A percentile compares a stretch with the other conserved stretches of the same genome.
phyloP scores from a whole-genome alignment of 2,888 invertebrate species.

The Toxonevra muliebris region DNA sequence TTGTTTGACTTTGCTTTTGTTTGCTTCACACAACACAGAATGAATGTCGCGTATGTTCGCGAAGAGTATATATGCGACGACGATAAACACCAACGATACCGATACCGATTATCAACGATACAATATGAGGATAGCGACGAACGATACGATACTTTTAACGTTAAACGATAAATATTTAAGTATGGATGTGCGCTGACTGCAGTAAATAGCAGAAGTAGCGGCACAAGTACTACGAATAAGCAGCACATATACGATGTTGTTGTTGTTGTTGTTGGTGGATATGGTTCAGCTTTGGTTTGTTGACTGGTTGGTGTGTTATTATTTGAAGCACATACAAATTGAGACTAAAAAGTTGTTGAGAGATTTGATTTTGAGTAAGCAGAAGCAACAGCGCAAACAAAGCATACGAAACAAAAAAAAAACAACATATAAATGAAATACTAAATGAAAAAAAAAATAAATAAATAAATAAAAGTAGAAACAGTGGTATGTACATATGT shows the following conservation, averaged over 20 bases:
- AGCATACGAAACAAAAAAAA: conserved; percentile 21
- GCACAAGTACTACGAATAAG: too few species aligned
- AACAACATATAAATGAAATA: neutral
- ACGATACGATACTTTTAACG: too few species aligned
- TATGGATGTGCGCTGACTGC: too few species aligned
- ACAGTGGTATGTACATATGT: too few species aligned
- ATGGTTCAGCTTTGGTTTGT: neutral
- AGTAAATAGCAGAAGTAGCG: too few species aligned
- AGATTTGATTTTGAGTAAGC: conserved; percentile 60
- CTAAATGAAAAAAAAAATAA: neutral
- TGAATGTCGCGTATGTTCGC: too few species aligned
- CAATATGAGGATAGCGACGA: too few species aligned
- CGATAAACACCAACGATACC: conserved; percentile 18
- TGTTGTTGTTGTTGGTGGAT: conserved; percentile 10
- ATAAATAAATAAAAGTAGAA: conserved; percentile 9
- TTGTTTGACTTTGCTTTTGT: too few species aligned
- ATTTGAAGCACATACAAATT: conserved; percentile 54
- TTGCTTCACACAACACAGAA: too few species aligned
- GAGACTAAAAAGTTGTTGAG: conserved; percentile 61
- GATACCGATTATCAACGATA: neutral
- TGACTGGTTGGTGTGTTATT: conserved; percentile 1
- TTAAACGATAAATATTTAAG: too few species aligned
- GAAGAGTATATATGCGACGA: too few species aligned
- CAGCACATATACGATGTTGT: neutral
- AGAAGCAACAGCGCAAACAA: conserved; percentile 39